These are phyloP conservation scores for Synaphobranchus kaupii DNA, from an alignment of 2,797 vertebrate species.

Conservation along the genomic window DNA sequence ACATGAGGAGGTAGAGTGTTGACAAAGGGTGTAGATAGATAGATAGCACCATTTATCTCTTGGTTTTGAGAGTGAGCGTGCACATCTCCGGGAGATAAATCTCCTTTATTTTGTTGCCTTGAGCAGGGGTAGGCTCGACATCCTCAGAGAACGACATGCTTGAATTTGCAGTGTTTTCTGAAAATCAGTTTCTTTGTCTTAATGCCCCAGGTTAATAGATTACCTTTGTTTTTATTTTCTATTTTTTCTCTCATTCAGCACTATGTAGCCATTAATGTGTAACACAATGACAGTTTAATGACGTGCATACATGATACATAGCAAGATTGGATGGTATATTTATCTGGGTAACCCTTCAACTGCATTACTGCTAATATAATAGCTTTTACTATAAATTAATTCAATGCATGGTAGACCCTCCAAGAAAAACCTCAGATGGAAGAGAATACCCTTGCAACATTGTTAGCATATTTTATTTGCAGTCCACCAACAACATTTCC, in stretches of 20 bases:
- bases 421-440: background rate
- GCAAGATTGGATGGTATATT: background rate
- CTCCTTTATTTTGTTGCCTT: background rate
- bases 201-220: background rate
- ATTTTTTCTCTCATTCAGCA: background rate
- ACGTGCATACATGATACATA: background rate
- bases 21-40: background rate
- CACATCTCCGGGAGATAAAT: background rate
- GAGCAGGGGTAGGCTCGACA: background rate
- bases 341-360: background rate
- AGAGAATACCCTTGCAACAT: background rate
- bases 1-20: background rate
- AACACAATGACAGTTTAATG: background rate
- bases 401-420: background rate
- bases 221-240: background rate
- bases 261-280: background rate
- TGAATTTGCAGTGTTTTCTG: background rate
- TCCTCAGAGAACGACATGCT: background rate
- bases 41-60: conserved; percentile 7
- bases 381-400: background rate
- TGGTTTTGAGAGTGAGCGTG: background rate
- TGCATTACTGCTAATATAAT: background rate
- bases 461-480: background rate
- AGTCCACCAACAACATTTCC: background rate
- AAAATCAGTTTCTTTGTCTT: background rate